Conservation (phyloP, 1,140 invertebrate species). For the Papilio polytes region DNA sequence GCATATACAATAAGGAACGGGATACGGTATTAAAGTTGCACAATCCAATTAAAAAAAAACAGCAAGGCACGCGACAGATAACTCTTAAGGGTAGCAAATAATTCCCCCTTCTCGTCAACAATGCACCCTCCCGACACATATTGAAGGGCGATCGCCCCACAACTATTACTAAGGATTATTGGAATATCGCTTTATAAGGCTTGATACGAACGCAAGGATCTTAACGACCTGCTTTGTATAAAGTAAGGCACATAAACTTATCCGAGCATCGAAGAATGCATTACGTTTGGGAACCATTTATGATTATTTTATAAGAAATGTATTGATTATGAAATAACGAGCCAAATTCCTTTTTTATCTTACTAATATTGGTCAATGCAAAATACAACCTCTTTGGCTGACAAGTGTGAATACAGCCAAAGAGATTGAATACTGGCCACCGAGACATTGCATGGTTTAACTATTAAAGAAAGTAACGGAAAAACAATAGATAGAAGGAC, state of each 20-base stretch:
- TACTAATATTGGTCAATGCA: too few relatives aligned
- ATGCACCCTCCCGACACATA: constrained; percentile 70
- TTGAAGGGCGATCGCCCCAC: constrained; percentile 65
- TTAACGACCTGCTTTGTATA: constrained; percentile 64
- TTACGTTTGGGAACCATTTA: neutral
- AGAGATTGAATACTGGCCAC: too few relatives aligned
- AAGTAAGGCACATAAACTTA: constrained; percentile 43
- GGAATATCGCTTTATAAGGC: constrained; percentile 73
- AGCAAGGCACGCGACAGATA: constrained; percentile 60
- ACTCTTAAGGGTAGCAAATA: constrained; percentile 64
- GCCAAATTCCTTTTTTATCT: too few relatives aligned
- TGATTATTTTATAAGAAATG: neutral
- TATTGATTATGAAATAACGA: too few relatives aligned
- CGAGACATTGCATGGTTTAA: too few relatives aligned
- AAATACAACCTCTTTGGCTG: too few relatives aligned
- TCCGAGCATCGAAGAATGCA: constrained; percentile 32
- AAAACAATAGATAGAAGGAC: too few relatives aligned
- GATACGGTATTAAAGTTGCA: constrained; percentile 26
- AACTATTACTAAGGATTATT: constrained; percentile 70
- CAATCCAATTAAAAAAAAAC: constrained; percentile 35
- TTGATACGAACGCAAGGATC: constrained; percentile 71
- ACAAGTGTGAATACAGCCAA: too few relatives aligned
- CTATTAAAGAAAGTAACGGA: too few relatives aligned
- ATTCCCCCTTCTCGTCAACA: constrained; percentile 71
- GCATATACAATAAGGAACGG: constrained; percentile 13